Evolutionary conservation across 2,888 invertebrate species (phyloP), one percentile per base, ranked within the genome.

Genomic region (Rotaria magnacalcarata): DNA sequence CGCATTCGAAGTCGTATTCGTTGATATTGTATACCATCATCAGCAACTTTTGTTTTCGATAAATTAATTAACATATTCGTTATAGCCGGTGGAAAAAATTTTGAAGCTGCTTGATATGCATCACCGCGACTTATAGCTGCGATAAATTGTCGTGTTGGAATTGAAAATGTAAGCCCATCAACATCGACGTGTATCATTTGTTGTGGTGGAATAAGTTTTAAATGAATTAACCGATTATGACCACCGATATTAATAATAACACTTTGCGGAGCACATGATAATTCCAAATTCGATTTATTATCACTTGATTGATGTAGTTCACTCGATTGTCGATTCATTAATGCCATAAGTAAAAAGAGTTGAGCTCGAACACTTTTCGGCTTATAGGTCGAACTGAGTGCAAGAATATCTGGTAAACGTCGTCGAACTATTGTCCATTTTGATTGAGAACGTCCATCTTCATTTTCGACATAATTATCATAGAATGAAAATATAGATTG

Each of bases 341-440:
- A 4, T 47, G 41, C 7, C 19, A 43, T 24, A n/a, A 80, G 47
- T 47, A 80, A 24, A 80, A 11, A 0, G 14, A 80, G 43, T 80
- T 80, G 47, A 14, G 47, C 47, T 80, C 41, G 43, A 14, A 47
- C 4, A n/a, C 10, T 80, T n/a, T 0, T 2, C 24, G 80, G 80
- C n/a, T n/a, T 43, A 80, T 80, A 80, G 24, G 80, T 47, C n/a
- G 43, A 0, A 80, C 80, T 80, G 3, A 80, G 24, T 41, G 80
- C 80, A n/a, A 80, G 47, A 80, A 80, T 80, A 47, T 80, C 80
- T 21, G 80, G 80, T 80, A 80, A 47, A 80, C 80, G 80, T 80
- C 34, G 43, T 80, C 80, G 80, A 47, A 80, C 80, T n/a, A 47
- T 19, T 11, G 47, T 11, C 80, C 80, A 80, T 80, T 80, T 80